Evolutionary conservation across 2,888 invertebrate genomes (phyloP).

Genomic region (Parnassius glacialis): DNA sequence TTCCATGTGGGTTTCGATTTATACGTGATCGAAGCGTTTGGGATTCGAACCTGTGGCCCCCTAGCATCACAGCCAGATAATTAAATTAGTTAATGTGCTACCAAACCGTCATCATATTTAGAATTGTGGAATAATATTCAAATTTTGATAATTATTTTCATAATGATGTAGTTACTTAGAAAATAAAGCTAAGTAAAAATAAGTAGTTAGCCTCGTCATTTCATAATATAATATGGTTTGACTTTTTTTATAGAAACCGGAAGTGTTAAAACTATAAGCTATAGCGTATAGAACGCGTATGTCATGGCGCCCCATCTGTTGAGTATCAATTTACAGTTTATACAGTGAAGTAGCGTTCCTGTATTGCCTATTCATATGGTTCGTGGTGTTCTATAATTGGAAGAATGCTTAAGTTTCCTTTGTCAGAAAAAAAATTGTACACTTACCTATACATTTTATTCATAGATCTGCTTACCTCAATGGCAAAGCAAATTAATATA

Average conservation of each 20-base stretch:
- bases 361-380: neutral
- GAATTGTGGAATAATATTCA: no score
- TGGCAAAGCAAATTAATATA: neutral
- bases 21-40: no score
- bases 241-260: neutral
- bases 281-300: slow-evolving; percentile 7
- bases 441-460: neutral
- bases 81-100: no score
- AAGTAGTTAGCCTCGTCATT: no score
- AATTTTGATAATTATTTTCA: no score
- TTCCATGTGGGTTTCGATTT: no score
- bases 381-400: neutral
- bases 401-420: neutral
- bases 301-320: slow-evolving; percentile 21
- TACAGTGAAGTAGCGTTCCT: slow-evolving; percentile 7
- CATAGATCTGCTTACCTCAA: neutral
- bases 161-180: no score
- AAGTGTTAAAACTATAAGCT: slow-evolving; percentile 2
- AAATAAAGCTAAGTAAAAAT: no score
- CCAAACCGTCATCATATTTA: no score
- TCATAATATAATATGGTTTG: no score
- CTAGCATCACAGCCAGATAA: no score
- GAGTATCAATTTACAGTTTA: slow-evolving; percentile 19
- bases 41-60: no score
- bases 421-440: neutral